Base-by-base conservation (phyloP, 2,113 vertebrate species). In the Talpa occidentalis region DNA sequence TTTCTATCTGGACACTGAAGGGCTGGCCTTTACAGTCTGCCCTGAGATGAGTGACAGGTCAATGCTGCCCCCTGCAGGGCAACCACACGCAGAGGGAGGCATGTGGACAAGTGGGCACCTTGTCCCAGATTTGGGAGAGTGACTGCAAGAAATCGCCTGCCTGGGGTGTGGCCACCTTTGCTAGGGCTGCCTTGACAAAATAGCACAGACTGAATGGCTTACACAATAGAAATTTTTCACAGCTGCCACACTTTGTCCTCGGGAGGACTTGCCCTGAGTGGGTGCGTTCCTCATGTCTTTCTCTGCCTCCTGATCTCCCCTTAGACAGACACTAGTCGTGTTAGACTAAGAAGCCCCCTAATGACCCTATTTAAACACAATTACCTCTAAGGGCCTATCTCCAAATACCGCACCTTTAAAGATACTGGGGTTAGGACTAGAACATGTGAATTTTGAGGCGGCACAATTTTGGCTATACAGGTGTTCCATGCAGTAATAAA, bases 21-120 rank as follows among this genome's bases (percentile, higher is more conserved):
- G 78, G 2, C 35, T 67, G 42, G 22, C 91, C 92, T 15, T 88
- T 44, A 62, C 40, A 37, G 15, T 28, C 10, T 24, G 19, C 67
- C 70, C 59, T 4, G 10, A 91, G 60, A 88, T 70, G 64, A 96
- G 49, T n/a, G 77, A 82, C 70, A 83, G 70, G 16, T 30, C 24
- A 28, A 28, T 24, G 60, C 76, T 37, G 66, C 54, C 86, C 40
- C 35, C 44, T 30, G 59, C 59, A n/a, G 59, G 47, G 56, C 70
- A 72, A 15, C 32, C 40, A 6, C 5, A 67, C 49, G 28, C 40
- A 22, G 59, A 81, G 54, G 40, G 49, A 44, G 30, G 37, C 62
- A 1, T 24, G 69, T 3, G 26, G 90, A 24, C 0, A 2, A 40
- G 77, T 0, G 8, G 47, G 40, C 8, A 1, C n/a, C 47, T 52